A percentile compares a stretch with the other conserved stretches of the same genome.
phyloP scores from a whole-genome alignment of 37 sponge, comb jelly and placozoan species.

The Cliona cf. orientalis region DNA sequence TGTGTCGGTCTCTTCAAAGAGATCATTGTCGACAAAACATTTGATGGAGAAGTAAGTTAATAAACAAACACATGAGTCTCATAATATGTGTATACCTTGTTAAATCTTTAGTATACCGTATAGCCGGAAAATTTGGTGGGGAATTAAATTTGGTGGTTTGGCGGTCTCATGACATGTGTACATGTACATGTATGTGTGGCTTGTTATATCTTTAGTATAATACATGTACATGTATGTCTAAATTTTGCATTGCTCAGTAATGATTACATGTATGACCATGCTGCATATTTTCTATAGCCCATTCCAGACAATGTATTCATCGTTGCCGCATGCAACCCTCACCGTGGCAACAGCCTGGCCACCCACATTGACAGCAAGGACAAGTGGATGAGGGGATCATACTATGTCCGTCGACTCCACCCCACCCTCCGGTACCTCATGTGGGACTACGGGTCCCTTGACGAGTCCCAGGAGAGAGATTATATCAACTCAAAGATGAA shows the following conservation, averaged over 20 bases:
- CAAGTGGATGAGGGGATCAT: conserved; percentile 82
- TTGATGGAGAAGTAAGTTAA: conserved; percentile 80
- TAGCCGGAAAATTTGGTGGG: too few relatives aligned
- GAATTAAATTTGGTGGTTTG: too few relatives aligned
- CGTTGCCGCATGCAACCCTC: conserved; percentile 94
- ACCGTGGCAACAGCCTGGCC: conserved; percentile 85
- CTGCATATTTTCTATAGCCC: conserved; percentile 27
- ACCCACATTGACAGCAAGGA: conserved; percentile 38
- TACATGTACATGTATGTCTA: neutral
- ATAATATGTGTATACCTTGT: too few relatives aligned
- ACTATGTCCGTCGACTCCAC: conserved; percentile 85
- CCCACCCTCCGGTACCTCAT: conserved; percentile 82
- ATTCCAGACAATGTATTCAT: conserved; percentile 87
- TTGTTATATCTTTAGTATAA: neutral
- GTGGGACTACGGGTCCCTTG: conserved; percentile 93
- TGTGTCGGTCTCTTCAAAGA: conserved; percentile 92
- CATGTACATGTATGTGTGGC: neutral
- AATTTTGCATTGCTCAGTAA: too few relatives aligned
- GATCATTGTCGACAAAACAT: conserved; percentile 79
- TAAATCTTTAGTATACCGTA: too few relatives aligned
- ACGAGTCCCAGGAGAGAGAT: conserved; percentile 82
- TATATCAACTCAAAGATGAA: conserved; percentile 84
- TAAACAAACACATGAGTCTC: too few relatives aligned
- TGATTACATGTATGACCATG: neutral
- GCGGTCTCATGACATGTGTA: too few relatives aligned